Evolutionary conservation across 2,113 vertebrate genomes (phyloP).

Genomic region (Neolamprologus longior): DNA sequence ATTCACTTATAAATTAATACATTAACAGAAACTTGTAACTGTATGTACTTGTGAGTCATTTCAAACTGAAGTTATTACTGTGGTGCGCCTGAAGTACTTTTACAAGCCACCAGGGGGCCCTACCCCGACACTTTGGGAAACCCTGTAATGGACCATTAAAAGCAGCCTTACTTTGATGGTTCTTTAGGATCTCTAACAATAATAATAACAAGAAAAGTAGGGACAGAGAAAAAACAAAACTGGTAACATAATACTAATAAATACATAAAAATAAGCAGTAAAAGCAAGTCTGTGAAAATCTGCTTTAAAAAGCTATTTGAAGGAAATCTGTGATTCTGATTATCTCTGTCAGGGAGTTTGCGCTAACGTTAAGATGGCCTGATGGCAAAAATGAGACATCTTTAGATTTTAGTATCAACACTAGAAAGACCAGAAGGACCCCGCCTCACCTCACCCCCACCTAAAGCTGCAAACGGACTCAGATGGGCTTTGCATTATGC

Average conservation of each 20-base stretch:
- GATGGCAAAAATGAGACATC: background rate
- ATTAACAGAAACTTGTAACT: background rate
- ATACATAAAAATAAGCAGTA: background rate
- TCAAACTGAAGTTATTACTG: background rate
- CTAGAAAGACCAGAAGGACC: background rate
- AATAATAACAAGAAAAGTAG: background rate
- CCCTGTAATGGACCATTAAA: background rate
- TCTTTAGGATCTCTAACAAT: background rate
- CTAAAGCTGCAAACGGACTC: background rate
- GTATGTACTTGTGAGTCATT: background rate
- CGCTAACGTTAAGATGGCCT: accelerated
- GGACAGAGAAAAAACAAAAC: background rate
- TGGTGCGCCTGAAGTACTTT: background rate
- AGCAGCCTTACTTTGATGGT: background rate
- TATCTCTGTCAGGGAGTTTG: background rate
- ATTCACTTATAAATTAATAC: background rate
- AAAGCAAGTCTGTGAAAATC: background rate
- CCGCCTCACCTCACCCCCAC: background rate
- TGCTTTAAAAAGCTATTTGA: background rate
- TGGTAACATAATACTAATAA: background rate
- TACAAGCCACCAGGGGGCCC: background rate
- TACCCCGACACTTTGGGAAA: background rate
- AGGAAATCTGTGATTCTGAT: background rate
- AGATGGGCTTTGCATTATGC: background rate
- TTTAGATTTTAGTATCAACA: background rate